Percentiles rank a stretch among this genome's conserved stretches.
These are phyloP conservation scores for Macquaria ambigua DNA, from an alignment of 2,113 vertebrate species.

Conservation along the genomic window DNA sequence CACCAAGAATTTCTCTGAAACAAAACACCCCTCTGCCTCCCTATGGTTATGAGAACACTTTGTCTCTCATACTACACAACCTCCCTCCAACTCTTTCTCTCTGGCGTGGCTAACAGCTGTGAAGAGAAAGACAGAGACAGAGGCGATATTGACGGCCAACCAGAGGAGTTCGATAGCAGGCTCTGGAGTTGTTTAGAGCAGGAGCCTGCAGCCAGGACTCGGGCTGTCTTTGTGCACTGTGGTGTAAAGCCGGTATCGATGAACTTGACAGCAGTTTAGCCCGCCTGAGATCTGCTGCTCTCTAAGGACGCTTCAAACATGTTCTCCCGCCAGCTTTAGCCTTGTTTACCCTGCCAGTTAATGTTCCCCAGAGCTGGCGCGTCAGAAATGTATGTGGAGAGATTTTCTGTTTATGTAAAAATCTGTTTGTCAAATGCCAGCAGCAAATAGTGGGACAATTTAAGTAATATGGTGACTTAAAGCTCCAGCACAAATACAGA, in stretches of 20 bases:
- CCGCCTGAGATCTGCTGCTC: slow-evolving; percentile 65
- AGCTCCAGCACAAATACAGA: slow-evolving; percentile 1
- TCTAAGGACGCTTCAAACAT: slow-evolving; percentile 61
- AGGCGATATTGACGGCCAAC: slow-evolving; percentile 64
- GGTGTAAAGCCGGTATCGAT: slow-evolving; percentile 75
- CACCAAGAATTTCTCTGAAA: background rate
- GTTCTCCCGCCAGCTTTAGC: slow-evolving; percentile 51
- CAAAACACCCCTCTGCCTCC: slow-evolving; percentile 12
- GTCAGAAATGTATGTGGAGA: slow-evolving; percentile 29
- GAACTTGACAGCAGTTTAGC: slow-evolving; percentile 81
- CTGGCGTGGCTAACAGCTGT: slow-evolving; percentile 53
- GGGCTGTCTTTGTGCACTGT: slow-evolving; percentile 76
- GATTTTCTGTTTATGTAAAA: slow-evolving; percentile 22
- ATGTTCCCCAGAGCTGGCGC: slow-evolving; percentile 29
- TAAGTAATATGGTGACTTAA: background rate
- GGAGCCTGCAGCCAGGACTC: slow-evolving; percentile 55
- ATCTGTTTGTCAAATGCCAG: slow-evolving; percentile 7
- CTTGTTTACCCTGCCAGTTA: slow-evolving; percentile 57
- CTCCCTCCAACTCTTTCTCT: slow-evolving; percentile 20
- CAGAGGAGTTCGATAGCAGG: slow-evolving; percentile 64
- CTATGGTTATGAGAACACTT: slow-evolving; percentile 29
- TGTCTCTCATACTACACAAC: slow-evolving; percentile 2
- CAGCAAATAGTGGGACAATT: background rate
- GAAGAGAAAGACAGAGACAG: slow-evolving; percentile 41
- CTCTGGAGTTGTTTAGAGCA: slow-evolving; percentile 61